Percentiles rank a stretch among this genome's conserved stretches.
Conservation (phyloP, 2,888 invertebrate species). For the Psococerastis gibbosa region DNA sequence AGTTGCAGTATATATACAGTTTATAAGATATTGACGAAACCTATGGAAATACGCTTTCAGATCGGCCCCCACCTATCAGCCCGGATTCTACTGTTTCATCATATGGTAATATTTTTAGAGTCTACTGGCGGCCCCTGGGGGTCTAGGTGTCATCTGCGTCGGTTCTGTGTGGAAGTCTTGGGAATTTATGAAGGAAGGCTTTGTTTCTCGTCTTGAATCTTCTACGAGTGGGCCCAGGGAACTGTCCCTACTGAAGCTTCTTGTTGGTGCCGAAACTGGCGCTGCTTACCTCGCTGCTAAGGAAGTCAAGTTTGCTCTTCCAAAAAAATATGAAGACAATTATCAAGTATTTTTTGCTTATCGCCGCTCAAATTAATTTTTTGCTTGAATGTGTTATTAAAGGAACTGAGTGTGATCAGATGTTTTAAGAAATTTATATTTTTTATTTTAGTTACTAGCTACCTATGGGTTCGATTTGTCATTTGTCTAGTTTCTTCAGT, state of each 20-base stretch:
- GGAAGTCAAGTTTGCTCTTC: slow-evolving; percentile 38
- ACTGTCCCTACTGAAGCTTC: slow-evolving; percentile 45
- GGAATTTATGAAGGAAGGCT: slow-evolving; percentile 54
- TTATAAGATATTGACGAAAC: no score
- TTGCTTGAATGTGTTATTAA: no score
- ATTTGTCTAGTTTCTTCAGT: no score
- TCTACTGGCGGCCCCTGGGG: slow-evolving; percentile 31
- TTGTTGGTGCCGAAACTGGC: slow-evolving; percentile 61
- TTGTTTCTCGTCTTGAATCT: slow-evolving; percentile 33
- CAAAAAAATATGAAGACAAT: slow-evolving; percentile 39
- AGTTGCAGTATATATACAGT: no score
- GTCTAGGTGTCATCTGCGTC: slow-evolving; percentile 67
- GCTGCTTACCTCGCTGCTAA: slow-evolving; percentile 73
- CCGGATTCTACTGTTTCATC: no score
- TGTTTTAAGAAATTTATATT: no score
- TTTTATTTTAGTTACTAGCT: no score
- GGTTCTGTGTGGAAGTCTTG: slow-evolving; percentile 94
- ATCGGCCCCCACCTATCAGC: no score
- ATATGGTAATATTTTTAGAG: no score
- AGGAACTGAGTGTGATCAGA: no score
- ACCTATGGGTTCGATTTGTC: no score
- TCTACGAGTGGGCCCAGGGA: slow-evolving; percentile 25
- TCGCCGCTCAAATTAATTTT: slow-evolving; percentile 19
- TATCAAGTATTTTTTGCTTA: slow-evolving; percentile 39
- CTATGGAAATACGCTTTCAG: no score